Evolutionary conservation across 2,888 invertebrate genomes (phyloP), one percentile per base, ranked within the genome.

Genomic region (Tuta absoluta): DNA sequence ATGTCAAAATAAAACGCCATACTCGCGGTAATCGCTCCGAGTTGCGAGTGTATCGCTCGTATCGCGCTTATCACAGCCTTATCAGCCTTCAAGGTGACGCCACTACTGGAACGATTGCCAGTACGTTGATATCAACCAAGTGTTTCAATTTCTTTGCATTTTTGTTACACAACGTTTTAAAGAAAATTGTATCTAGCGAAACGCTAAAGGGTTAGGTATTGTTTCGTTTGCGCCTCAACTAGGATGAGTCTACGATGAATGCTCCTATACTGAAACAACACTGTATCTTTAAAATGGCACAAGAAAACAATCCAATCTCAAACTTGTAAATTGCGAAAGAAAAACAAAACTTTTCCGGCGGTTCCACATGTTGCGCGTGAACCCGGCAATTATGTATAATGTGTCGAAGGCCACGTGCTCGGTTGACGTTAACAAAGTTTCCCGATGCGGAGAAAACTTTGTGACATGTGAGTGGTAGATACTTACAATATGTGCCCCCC

Each of bases 341-440:
- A 41, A 41, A 41, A 41, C 41, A 41, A 41, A 41, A 41, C 14
- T 41, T 41, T 19, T 4, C n/a, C 60, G 45, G 28, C 24, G 19
- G 61, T 61, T 48, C 77, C 78, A 79, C 80, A 75, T 79, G 66
- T 69, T 72, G 75, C 75, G 80, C 81, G 80, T 79, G 80, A 83
- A 79, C 78, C 71, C 78, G 76, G 74, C 85, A 85, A 87, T 89
- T 87, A 86, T 84, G 80, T 85, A 83, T 82, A 80, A 82, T 84
- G 86, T 82, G 80, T 79, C 81, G 84, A 81, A 87, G 88, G 86
- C 91, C 91, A 91, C 91, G 91, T 91, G 91, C 87, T 91, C 90
- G 78, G 82, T 84, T 91, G 90, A 91, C 89, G 90, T 87, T 91
- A 89, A 89, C 91, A 91, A 91, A 91, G 91, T 91, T 91, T 91